A percentile compares a stretch with the other conserved stretches of the same genome.
Evolutionary conservation across 1,140 invertebrate genomes (phyloP).

Genomic region (Parapsyche elsis): DNA sequence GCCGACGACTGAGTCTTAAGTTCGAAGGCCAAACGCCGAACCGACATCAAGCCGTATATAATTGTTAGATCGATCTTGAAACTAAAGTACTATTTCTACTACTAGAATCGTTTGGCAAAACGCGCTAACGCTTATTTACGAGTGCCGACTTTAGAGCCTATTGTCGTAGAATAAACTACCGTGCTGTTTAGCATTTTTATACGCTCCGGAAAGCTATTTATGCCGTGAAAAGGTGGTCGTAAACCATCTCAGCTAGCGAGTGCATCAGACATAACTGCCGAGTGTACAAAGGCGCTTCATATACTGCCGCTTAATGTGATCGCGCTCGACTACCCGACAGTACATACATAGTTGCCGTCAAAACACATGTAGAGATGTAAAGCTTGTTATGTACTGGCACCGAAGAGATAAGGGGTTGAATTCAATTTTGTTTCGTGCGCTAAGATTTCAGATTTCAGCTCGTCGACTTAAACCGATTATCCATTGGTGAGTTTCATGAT

Average conservation of each 20-base stretch:
- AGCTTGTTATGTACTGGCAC: too few relatives aligned
- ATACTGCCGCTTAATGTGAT: background rate
- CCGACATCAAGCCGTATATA: background rate
- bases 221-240: background rate
- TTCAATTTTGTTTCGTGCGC: too few relatives aligned
- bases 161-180: background rate
- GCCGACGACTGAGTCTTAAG: background rate
- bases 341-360: background rate
- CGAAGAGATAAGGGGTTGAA: too few relatives aligned
- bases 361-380: background rate
- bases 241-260: too few relatives aligned
- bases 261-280: too few relatives aligned
- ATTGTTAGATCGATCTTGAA: background rate
- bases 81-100: too few relatives aligned
- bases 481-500: too few relatives aligned
- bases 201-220: background rate
- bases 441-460: too few relatives aligned
- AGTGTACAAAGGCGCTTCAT: too few relatives aligned
- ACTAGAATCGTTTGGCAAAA: background rate
- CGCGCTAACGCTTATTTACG: constrained; percentile 13
- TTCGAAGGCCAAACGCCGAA: background rate
- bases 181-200: constrained; percentile 19
- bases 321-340: background rate
- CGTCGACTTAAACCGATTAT: too few relatives aligned
- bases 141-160: background rate